Conservation (phyloP, 2,888 invertebrate genomes). For the Epinotia bilunana region DNA sequence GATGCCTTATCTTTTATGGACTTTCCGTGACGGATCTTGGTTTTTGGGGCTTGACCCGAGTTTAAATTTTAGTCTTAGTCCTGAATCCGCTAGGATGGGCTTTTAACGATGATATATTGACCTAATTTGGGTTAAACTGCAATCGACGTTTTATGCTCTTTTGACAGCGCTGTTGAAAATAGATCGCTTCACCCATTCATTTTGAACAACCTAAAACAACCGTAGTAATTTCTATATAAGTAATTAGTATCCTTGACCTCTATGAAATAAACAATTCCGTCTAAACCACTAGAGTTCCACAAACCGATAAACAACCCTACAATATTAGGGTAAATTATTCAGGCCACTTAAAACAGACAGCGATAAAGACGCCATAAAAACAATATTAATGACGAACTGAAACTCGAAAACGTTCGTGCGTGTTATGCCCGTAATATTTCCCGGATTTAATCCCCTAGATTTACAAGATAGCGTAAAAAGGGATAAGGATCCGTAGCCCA, state of each 20-base stretch:
- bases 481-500: slow-evolving; percentile 49
- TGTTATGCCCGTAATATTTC: slow-evolving; percentile 51
- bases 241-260: not conserved
- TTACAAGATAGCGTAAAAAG: slow-evolving; percentile 49
- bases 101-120: too few species aligned
- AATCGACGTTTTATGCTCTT: too few species aligned
- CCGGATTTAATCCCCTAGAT: slow-evolving; percentile 53
- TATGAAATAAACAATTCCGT: not conserved
- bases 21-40: too few species aligned
- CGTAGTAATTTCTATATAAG: too few species aligned
- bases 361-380: slow-evolving; percentile 27
- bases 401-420: slow-evolving; percentile 23
- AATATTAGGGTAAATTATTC: slow-evolving; percentile 18
- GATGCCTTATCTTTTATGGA: too few species aligned
- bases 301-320: slow-evolving; percentile 12
- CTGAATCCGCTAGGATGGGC: too few species aligned
- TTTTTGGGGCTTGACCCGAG: too few species aligned
- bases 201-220: too few species aligned
- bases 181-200: too few species aligned
- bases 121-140: too few species aligned
- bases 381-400: slow-evolving; percentile 38
- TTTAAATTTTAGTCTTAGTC: too few species aligned
- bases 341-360: slow-evolving; percentile 34
- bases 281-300: not conserved
- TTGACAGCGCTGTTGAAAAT: too few species aligned